Percentiles rank a stretch among this genome's conserved stretches.
Conservation (phyloP, 2,113 vertebrate species). For the Archocentrus centrarchus region DNA sequence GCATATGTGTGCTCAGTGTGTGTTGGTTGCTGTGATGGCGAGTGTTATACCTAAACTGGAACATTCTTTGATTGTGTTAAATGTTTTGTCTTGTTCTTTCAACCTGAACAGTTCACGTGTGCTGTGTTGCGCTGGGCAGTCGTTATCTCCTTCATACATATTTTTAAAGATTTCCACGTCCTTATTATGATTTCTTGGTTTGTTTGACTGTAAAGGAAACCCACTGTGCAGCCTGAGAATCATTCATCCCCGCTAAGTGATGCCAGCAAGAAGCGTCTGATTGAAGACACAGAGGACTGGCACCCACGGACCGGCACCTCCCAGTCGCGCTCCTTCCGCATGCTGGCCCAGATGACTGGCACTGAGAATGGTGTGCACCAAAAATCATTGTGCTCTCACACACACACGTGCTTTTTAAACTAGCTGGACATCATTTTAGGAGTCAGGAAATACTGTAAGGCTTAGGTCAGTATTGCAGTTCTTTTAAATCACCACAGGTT, state of each 20-base stretch:
- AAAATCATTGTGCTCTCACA: not conserved
- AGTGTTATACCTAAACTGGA: not conserved
- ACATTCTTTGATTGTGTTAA: not conserved
- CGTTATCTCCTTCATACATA: not conserved
- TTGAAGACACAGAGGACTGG: constrained; percentile 98
- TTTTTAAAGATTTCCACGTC: not conserved
- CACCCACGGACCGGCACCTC: constrained; percentile 88
- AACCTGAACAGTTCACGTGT: not conserved
- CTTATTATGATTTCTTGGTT: not conserved
- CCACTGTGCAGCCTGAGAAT: constrained; percentile 82
- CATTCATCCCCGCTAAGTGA: constrained; percentile 85
- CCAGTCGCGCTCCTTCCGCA: constrained; percentile 96
- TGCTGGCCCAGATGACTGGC: constrained; percentile 96
- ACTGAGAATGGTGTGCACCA: constrained; percentile 88
- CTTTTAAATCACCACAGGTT: not conserved
- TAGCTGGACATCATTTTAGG: not conserved
- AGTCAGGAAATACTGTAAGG: not conserved
- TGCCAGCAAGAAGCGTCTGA: constrained; percentile 94
- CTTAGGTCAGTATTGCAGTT: not conserved
- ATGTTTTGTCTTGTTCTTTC: not conserved
- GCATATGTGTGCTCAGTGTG: not conserved
- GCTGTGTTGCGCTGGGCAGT: not conserved
- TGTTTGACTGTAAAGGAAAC: constrained; percentile 79
- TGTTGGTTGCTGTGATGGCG: not conserved
- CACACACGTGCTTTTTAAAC: not conserved